Percentiles rank a stretch among this genome's conserved stretches.
These are phyloP conservation scores for Drosophila paranaensis DNA, from an alignment of 2,888 invertebrate species.

Conservation along the genomic window DNA sequence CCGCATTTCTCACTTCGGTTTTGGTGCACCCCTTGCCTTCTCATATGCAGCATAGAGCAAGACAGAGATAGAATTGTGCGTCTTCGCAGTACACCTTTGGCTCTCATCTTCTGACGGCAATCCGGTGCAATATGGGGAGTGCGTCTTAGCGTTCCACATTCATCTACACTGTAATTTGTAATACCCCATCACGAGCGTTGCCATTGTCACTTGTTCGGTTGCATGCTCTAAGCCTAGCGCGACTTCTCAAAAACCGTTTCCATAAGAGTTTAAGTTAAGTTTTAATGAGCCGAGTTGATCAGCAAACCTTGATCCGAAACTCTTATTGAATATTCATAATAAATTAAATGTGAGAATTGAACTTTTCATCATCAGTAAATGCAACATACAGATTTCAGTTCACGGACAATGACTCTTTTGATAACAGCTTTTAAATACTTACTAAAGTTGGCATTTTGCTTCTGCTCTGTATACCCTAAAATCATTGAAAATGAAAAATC, in stretches of 20 bases:
- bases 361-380: background rate
- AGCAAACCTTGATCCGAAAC: background rate
- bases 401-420: conserved; percentile 31
- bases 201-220: background rate
- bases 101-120: conserved; percentile 51
- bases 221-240: background rate
- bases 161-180: background rate
- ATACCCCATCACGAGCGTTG: background rate
- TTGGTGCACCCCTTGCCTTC: background rate
- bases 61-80: conserved; percentile 30
- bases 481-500: no score
- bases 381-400: conserved; percentile 11
- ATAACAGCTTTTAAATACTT: conserved; percentile 30
- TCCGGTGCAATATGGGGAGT: conserved; percentile 1
- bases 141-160: background rate
- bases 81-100: conserved; percentile 67
- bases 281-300: background rate
- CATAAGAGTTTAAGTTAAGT: background rate
- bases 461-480: background rate
- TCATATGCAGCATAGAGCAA: conserved; percentile 22
- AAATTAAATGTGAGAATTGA: background rate
- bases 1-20: background rate
- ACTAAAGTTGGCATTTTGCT: background rate
- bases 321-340: background rate
- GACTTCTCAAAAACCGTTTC: no score